Evolutionary conservation across 2,797 vertebrate genomes (phyloP).

Genomic region (Enteromius treurensis): DNA sequence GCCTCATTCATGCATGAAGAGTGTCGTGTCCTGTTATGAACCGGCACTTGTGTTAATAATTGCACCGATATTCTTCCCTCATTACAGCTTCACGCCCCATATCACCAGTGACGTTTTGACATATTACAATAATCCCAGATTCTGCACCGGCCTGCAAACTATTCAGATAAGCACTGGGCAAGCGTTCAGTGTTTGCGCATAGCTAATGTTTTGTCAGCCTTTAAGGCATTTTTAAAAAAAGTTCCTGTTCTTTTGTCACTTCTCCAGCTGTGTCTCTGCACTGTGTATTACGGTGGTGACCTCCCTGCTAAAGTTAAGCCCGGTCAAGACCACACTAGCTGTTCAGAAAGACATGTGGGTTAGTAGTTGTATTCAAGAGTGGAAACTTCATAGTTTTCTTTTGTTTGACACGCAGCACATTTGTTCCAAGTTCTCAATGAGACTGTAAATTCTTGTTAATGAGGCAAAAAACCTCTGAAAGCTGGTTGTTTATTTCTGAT

Average conservation of each 20-base stretch:
- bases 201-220: slow-evolving; percentile 18
- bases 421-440: background rate
- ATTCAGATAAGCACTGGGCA: slow-evolving; percentile 3
- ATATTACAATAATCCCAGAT: background rate
- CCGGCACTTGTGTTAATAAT: background rate
- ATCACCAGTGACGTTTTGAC: background rate
- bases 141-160: background rate
- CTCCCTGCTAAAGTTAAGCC: slow-evolving; percentile 5
- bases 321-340: slow-evolving; percentile 23
- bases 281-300: slow-evolving; percentile 23
- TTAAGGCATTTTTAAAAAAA: background rate
- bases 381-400: background rate
- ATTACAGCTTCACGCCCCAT: background rate
- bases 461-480: background rate
- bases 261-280: slow-evolving; percentile 5
- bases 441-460: background rate
- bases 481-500: background rate
- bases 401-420: slow-evolving; percentile 5
- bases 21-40: slow-evolving; percentile 8
- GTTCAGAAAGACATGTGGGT: slow-evolving; percentile 8
- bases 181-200: background rate
- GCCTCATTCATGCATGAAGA: slow-evolving; percentile 1
- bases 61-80: background rate
- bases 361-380: slow-evolving; percentile 5
- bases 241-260: slow-evolving; percentile 14